A percentile compares a stretch with the other conserved stretches of the same genome.
Conservation (phyloP, 2,888 invertebrate genomes). For the Sepiola atlantica region DNA sequence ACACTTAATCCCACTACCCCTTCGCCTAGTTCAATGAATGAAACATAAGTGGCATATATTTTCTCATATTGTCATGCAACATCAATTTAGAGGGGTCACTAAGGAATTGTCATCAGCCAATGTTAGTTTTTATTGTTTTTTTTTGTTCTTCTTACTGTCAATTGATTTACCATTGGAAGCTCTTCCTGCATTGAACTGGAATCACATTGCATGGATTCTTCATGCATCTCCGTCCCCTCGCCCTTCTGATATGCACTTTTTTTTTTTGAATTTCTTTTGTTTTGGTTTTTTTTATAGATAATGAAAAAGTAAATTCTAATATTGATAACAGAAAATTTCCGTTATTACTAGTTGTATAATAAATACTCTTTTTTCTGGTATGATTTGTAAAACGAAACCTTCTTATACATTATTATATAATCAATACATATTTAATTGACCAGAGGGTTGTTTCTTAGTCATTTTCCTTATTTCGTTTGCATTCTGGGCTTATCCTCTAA, state of each 20-base stretch:
- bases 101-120: neutral
- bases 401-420: neutral
- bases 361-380: neutral
- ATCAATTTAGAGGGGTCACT: constrained; percentile 1
- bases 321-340: neutral
- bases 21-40: neutral
- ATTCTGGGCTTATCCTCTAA: neutral
- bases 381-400: neutral
- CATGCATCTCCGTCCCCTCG: neutral
- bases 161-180: neutral
- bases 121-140: neutral
- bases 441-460: neutral
- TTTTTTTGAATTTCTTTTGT: too few relatives aligned
- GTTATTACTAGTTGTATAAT: neutral
- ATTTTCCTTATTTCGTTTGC: neutral
- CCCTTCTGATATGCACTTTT: too few relatives aligned
- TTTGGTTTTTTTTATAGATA: neutral
- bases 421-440: neutral
- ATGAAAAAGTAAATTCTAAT: neutral
- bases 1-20: neutral
- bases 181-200: neutral
- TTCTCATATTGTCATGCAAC: neutral
- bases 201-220: neutral
- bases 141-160: neutral
- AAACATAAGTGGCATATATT: neutral